These are phyloP conservation scores for Oreotragus oreotragus DNA, from an alignment of 2,113 vertebrate genomes.

Conservation along the genomic window DNA sequence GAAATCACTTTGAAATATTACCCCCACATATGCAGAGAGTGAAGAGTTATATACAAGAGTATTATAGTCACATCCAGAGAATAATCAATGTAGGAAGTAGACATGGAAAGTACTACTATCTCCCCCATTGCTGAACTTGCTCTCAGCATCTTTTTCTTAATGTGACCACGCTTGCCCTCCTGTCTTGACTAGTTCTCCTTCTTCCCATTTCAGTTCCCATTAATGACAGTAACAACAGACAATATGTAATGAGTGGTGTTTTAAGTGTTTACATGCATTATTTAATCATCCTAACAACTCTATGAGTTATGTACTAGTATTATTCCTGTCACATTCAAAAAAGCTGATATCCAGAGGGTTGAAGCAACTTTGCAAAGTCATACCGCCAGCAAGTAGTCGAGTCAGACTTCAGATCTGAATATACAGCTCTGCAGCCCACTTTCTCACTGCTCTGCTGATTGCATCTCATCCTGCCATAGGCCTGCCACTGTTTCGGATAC, in stretches of 20 bases:
- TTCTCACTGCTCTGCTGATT: background rate
- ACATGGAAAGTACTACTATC: background rate
- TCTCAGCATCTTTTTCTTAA: background rate
- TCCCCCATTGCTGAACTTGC: slow-evolving; percentile 24
- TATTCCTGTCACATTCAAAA: background rate
- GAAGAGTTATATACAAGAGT: background rate
- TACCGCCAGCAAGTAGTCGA: background rate
- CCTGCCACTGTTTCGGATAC: background rate
- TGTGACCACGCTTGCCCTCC: background rate
- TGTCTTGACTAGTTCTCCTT: background rate
- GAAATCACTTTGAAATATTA: background rate
- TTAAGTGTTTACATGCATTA: background rate
- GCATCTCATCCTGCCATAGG: background rate
- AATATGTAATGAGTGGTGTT: background rate
- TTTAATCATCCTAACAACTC: background rate
- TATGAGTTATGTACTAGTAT: background rate
- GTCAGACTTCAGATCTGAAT: background rate
- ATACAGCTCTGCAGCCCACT: background rate
- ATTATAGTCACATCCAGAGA: background rate
- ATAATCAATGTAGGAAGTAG: background rate
- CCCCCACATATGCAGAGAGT: background rate
- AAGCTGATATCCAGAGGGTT: background rate
- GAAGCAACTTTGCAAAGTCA: background rate
- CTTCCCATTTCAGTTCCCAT: background rate
- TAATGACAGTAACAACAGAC: background rate